phyloP scores from a whole-genome alignment of 2,888 invertebrate genomes.

The Phyto melanocephala region DNA sequence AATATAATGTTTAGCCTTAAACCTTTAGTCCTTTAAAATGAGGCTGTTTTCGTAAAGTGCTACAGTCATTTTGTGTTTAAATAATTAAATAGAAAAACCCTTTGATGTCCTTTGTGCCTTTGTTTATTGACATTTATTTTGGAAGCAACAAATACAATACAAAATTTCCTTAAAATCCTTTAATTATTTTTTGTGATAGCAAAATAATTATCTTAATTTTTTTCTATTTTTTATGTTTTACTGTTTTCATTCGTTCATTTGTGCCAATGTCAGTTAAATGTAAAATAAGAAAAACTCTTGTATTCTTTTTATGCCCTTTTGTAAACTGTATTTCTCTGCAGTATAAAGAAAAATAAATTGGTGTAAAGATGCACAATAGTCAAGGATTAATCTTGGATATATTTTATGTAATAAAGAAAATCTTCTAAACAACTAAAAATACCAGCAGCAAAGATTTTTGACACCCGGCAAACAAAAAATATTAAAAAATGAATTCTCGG shows the following conservation, averaged over 20 bases:
- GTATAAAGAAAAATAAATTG: neutral
- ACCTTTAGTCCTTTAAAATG: too few relatives aligned
- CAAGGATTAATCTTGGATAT: too few relatives aligned
- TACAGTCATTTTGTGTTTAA: too few relatives aligned
- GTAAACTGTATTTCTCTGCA: neutral
- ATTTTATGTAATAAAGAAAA: too few relatives aligned
- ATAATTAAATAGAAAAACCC: too few relatives aligned
- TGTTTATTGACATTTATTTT: neutral
- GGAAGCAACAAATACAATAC: neutral
- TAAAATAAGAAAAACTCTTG: constrained; percentile 1
- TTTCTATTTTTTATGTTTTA: neutral
- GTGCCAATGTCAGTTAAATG: neutral
- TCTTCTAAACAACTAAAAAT: too few relatives aligned
- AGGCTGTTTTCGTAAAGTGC: too few relatives aligned
- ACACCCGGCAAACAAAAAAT: too few relatives aligned
- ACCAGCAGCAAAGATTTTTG: too few relatives aligned
- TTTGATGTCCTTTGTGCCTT: neutral
- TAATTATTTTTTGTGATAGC: neutral
- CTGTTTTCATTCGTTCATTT: neutral
- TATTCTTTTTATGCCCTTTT: neutral
- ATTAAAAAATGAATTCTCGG: too few relatives aligned
- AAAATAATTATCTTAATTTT: neutral
- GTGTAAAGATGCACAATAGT: too few relatives aligned
- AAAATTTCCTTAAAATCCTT: neutral
- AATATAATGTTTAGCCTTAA: too few relatives aligned